Percentiles rank a stretch among this genome's conserved stretches.
phyloP scores from a whole-genome alignment of 2,888 invertebrate species.

The Anorthoa munda region DNA sequence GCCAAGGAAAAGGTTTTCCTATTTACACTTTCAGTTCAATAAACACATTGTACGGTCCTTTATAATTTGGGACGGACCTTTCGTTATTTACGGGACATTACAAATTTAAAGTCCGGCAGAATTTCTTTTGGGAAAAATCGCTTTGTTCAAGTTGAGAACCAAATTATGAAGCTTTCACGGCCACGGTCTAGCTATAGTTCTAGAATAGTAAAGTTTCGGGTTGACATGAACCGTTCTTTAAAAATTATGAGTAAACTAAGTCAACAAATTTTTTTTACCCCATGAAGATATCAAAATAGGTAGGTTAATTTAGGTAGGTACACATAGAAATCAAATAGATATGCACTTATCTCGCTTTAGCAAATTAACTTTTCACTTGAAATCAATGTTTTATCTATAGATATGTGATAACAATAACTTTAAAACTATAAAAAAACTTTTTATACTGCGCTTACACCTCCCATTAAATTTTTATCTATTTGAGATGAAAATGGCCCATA shows the following conservation, averaged over 20 bases:
- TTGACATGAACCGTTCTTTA: not conserved
- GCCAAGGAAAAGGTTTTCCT: conserved; percentile 54
- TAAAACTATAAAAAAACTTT: conserved; percentile 24
- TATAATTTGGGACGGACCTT: conserved; percentile 52
- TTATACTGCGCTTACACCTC: not conserved
- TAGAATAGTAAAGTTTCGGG: conserved; percentile 7
- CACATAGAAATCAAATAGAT: too few species aligned
- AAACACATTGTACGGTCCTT: conserved; percentile 51
- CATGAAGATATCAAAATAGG: not conserved
- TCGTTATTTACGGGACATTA: conserved; percentile 50
- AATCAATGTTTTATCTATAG: not conserved
- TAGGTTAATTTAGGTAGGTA: too few species aligned
- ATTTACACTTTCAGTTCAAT: conserved; percentile 57
- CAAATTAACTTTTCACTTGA: not conserved
- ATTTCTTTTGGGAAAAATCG: conserved; percentile 30
- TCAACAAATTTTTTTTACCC: not conserved
- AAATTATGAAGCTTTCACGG: conserved; percentile 7
- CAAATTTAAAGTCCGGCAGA: conserved; percentile 40
- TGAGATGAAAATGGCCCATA: conserved; percentile 20
- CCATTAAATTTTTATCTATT: conserved; percentile 19
- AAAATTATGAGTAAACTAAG: not conserved
- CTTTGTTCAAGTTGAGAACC: conserved; percentile 21
- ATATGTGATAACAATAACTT: not conserved
- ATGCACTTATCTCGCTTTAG: not conserved
- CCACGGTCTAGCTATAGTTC: not conserved